Base-by-base conservation (phyloP, 2,888 invertebrate genomes). In the Metalampra italica region DNA sequence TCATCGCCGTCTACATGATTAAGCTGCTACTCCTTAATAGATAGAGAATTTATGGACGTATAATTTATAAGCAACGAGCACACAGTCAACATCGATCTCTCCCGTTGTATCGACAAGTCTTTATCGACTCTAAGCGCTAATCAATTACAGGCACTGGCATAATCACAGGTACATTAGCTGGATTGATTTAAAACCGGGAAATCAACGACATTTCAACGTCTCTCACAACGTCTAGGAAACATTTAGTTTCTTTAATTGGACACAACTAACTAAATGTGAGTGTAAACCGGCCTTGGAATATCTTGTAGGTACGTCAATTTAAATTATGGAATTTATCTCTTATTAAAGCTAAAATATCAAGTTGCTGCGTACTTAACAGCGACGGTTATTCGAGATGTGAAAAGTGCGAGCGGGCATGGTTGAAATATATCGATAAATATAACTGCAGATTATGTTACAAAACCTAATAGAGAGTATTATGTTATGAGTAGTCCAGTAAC, bases 161-260 rank as follows among this genome's bases (percentile, higher is more conserved):
- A 71, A 78, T 71, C 68, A 63, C 55, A 50, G 51, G 51, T 64
- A 57, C 62, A 66, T 68, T 68, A 69, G 62, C 54, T 29, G 54
- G 70, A 71, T 73, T 75, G 75, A 77, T 77, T 74, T 75, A 77
- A 64, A 64, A 68, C 67, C 64, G 64, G 78, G 69, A 75, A 77
- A 62, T 51, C 48, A 54, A 65, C 71, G 62, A 68, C 71, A 63
- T 70, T 67, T 66, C 62, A 58, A 62, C 62, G 60, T 62, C 61
- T 53, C 51, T 53, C 60, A 71, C 60, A 70, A 66, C 63, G 68
- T 71, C 68, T 64, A 74, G 75, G 73, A 71, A 75, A 71, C 62
- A 61, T 66, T 66, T 55, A 59, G 60, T 62, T 59, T 59, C 59
- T 59, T 61, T 67, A 66, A 71, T 71, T 64, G 60, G 50, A 66